phyloP scores from a whole-genome alignment of 2,888 invertebrate species.

The Lochmaea capreae region DNA sequence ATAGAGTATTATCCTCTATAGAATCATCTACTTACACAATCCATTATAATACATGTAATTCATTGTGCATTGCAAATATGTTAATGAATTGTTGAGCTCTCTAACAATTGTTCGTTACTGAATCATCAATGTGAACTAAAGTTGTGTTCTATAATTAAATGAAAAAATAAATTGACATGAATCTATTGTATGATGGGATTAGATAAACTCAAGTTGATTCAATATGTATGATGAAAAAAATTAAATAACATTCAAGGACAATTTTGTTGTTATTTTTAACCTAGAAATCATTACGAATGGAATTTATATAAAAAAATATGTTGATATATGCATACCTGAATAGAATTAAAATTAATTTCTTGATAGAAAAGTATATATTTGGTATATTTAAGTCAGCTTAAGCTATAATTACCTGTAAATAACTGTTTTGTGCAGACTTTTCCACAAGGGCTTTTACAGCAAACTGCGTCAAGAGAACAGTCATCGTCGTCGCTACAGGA shows the following conservation, averaged over 20 bases:
- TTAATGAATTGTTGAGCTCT: conserved; percentile 5
- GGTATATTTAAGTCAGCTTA: too few relatives aligned
- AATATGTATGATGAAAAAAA: background rate
- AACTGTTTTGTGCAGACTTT: conserved; percentile 71
- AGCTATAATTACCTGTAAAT: conserved; percentile 69
- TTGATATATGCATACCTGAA: background rate
- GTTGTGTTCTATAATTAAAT: conserved; percentile 6
- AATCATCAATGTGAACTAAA: conserved; percentile 26
- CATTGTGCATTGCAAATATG: conserved; percentile 1
- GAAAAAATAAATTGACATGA: conserved; percentile 12
- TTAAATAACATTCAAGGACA: background rate
- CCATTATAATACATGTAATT: too few relatives aligned
- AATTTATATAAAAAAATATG: background rate
- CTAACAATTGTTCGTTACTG: conserved; percentile 16
- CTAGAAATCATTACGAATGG: background rate
- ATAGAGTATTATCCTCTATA: too few relatives aligned
- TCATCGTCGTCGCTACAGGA: conserved; percentile 72
- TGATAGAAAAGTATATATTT: too few relatives aligned
- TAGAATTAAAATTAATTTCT: background rate
- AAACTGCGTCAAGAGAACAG: conserved; percentile 72
- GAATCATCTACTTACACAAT: too few relatives aligned
- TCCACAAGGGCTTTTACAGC: conserved; percentile 78
- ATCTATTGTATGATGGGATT: conserved; percentile 3
- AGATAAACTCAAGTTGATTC: background rate
- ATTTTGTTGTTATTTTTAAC: background rate